Evolutionary conservation across 2,888 invertebrate species (phyloP).

Genomic region (Metopia argyrocephala): DNA sequence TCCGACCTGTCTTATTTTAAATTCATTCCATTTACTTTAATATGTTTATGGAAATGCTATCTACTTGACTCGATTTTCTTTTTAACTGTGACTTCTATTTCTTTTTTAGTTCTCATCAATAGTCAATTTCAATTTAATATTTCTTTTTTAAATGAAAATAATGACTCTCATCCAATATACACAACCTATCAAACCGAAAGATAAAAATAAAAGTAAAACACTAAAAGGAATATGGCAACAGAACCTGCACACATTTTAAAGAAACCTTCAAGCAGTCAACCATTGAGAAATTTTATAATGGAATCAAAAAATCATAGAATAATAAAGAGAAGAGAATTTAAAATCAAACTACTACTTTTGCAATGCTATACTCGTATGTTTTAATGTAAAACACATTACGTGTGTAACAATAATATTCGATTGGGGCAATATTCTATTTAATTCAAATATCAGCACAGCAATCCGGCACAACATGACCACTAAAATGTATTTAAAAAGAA

Average conservation of each 20-base stretch:
- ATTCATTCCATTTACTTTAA: slow-evolving; percentile 20
- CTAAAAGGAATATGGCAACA: too few species aligned
- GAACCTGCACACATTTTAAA: not conserved
- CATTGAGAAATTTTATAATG: slow-evolving; percentile 6
- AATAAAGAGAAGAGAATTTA: not conserved
- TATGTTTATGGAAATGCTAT: slow-evolving; percentile 13
- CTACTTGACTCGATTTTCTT: not conserved
- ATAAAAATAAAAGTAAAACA: not conserved
- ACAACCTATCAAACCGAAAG: not conserved
- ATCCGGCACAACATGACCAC: slow-evolving; percentile 47
- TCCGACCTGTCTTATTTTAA: not conserved
- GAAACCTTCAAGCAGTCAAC: not conserved
- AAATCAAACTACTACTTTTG: not conserved
- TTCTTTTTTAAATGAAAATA: slow-evolving; percentile 36
- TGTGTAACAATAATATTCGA: slow-evolving; percentile 24
- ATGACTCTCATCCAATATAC: slow-evolving; percentile 5
- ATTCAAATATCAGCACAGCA: slow-evolving; percentile 41
- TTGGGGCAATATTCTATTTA: slow-evolving; percentile 41
- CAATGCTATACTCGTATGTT: slow-evolving; percentile 8
- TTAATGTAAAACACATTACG: slow-evolving; percentile 1
- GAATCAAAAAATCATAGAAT: not conserved
- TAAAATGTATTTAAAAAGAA: too few species aligned
- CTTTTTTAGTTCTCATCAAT: slow-evolving; percentile 26
- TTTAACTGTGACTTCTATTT: not conserved
- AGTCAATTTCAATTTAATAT: slow-evolving; percentile 40